Base-by-base conservation (phyloP, 2,797 vertebrate species). In the Oreonectes daqikongensis region DNA sequence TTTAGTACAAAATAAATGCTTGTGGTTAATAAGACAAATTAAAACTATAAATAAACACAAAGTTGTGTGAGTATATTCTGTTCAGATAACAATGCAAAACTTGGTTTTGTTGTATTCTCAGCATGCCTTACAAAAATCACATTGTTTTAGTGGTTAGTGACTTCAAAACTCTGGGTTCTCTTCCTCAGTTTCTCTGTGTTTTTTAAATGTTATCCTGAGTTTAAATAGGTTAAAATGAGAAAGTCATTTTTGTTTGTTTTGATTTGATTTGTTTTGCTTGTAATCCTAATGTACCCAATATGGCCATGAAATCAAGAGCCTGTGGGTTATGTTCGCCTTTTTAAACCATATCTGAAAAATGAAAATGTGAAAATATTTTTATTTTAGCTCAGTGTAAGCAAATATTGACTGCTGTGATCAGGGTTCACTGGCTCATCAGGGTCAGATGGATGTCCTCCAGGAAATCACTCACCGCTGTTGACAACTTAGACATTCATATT, bases 401-500 rank as follows among this genome's bases (percentile, higher is more conserved):
- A 77, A 74, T 69, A 63, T 24, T 75, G 50, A 73, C 46, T 60
- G 32, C 64, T 69, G 64, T 17, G 60, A 48, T 60, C 50, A 42
- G 52, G 46, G 75, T 68, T 75, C 68, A 69, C 52, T 72, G 67
- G 28, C 60, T 67, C 57, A 48, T 8, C 46, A 60, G 44, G 74
- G 76, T 78, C 35, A 74, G 75, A 69, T 76, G 76, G 35, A 65
- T 78, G 48, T 61, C 61, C 44, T 38, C n/a, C 50, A 20, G n/a
- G 11, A 72, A 69, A 48, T 68, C 75, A 59, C 42, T 70, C 57
- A 69, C 24, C 2, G 5, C 46, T 65, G 2, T 22, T 46, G 26
- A 18, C 42, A 73, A n/a, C n/a, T n/a, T n/a, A 68, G 9, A 46
- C 72, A 20, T 65, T 78, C 52, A 75, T 64, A 38, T 70, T 69